A percentile compares a stretch with the other conserved stretches of the same genome.
Evolutionary conservation across 2,797 vertebrate genomes (phyloP).

Genomic region (Huso huso): DNA sequence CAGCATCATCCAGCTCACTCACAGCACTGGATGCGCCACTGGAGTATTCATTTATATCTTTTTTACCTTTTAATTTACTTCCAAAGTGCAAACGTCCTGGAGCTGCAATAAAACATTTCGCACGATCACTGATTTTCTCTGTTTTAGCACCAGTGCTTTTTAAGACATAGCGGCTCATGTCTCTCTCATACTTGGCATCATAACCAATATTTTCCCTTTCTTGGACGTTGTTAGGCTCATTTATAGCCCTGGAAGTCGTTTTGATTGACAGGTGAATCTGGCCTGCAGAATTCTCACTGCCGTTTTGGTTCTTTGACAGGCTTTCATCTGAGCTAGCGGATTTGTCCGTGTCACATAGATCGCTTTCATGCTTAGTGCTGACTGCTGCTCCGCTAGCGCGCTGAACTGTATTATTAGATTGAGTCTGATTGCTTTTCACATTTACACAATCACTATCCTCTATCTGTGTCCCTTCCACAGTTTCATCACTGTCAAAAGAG

Average conservation of each 20-base stretch:
- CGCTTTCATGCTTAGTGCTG: constrained; percentile 69
- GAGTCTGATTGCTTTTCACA: constrained; percentile 22
- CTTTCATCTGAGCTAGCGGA: constrained; percentile 60
- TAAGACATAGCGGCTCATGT: constrained; percentile 71
- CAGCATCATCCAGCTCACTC: constrained; percentile 92
- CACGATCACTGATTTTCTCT: constrained; percentile 50
- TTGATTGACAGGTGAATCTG: constrained; percentile 83
- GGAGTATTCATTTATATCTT: constrained; percentile 80
- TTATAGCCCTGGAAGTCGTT: constrained; percentile 71
- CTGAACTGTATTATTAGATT: constrained; percentile 24
- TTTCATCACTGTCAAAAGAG: constrained; percentile 81
- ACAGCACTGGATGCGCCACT: constrained; percentile 92
- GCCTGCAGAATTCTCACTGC: constrained; percentile 47
- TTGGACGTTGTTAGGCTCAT: constrained; percentile 59
- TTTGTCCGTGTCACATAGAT: constrained; percentile 60
- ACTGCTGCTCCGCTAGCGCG: constrained; percentile 47
- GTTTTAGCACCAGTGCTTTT: constrained; percentile 63
- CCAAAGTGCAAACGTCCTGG: constrained; percentile 81
- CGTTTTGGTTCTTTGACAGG: constrained; percentile 47
- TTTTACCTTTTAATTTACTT: constrained; percentile 60
- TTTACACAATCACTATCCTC: constrained; percentile 39
- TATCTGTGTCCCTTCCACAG: constrained; percentile 49
- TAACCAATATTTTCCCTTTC: constrained; percentile 56
- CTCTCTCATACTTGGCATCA: constrained; percentile 66
- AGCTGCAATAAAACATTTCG: constrained; percentile 67